A percentile compares a stretch with the other conserved stretches of the same genome.
Evolutionary conservation across 2,113 vertebrate species (phyloP).

Genomic region (Dipodomys ordii): DNA sequence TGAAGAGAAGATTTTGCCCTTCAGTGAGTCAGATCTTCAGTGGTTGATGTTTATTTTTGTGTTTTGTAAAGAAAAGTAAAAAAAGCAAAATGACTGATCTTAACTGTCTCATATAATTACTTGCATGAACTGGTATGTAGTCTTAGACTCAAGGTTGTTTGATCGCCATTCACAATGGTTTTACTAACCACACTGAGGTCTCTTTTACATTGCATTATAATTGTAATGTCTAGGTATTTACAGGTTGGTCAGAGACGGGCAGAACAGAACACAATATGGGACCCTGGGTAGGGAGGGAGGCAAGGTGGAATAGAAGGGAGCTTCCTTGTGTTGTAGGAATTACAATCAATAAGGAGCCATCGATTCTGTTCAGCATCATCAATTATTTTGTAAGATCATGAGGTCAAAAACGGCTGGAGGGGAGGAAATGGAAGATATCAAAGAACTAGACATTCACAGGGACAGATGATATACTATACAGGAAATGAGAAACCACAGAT

Average conservation of each 20-base stretch:
- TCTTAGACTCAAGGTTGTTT: not conserved
- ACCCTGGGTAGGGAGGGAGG: too few relatives aligned
- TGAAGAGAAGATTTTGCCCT: not conserved
- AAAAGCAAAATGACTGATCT: not conserved
- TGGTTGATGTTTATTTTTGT: not conserved
- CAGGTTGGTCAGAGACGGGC: not conserved
- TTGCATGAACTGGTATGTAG: not conserved
- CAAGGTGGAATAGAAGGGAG: not conserved
- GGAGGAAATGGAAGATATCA: not conserved
- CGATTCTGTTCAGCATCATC: not conserved
- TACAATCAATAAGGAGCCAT: not conserved
- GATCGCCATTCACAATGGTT: not conserved
- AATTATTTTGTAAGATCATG: not conserved
- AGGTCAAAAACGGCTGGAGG: not conserved
- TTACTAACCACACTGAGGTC: not conserved
- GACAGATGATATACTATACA: not conserved
- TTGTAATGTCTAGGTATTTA: not conserved
- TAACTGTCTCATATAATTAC: not conserved
- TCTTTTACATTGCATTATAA: not conserved
- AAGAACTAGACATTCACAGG: not conserved
- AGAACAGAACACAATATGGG: too few relatives aligned
- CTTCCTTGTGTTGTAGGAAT: not conserved
- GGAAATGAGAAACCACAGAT: not conserved
- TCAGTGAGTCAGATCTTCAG: not conserved
- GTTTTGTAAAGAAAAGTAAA: constrained; percentile 33